These are phyloP conservation scores for Rhizoglyphus robini DNA, from an alignment of 1,140 invertebrate genomes.

Conservation along the genomic window DNA sequence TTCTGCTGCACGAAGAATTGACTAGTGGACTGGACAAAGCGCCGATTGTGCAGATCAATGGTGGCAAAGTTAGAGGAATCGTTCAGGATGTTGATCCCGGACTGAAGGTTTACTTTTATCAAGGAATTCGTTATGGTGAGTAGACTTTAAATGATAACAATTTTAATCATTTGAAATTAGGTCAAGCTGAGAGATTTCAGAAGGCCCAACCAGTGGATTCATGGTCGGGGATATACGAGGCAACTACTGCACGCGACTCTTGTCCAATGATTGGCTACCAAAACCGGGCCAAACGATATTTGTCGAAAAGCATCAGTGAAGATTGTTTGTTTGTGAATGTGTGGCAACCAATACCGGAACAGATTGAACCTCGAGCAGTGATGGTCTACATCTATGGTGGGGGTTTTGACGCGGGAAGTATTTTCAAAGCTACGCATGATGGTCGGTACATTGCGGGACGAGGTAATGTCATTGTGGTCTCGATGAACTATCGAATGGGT, in stretches of 20 bases:
- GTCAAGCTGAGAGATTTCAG: neutral
- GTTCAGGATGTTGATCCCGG: neutral
- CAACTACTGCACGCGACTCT: neutral
- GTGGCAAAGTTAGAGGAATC: neutral
- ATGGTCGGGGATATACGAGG: neutral
- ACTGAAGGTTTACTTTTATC: neutral
- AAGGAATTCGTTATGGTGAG: neutral
- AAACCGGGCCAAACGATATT: neutral
- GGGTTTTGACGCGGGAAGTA: conserved; percentile 41
- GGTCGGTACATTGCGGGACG: conserved; percentile 58
- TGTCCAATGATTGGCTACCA: neutral
- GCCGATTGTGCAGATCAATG: neutral
- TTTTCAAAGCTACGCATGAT: conserved; percentile 73
- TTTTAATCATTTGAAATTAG: neutral
- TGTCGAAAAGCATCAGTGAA: conserved; percentile 23
- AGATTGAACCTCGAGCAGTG: conserved; percentile 20
- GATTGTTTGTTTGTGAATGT: conserved; percentile 37
- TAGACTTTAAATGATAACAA: neutral
- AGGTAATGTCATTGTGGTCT: conserved; percentile 65
- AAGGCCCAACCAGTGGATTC: neutral
- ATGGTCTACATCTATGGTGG: conserved; percentile 33
- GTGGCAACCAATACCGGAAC: conserved; percentile 27
- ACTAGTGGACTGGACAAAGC: neutral
- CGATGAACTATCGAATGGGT: conserved; percentile 85
- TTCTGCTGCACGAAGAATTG: neutral